A percentile compares a stretch with the other conserved stretches of the same genome.
Evolutionary conservation across 2,113 vertebrate genomes (phyloP).

Genomic region (Phalacrocorax brasilianus): DNA sequence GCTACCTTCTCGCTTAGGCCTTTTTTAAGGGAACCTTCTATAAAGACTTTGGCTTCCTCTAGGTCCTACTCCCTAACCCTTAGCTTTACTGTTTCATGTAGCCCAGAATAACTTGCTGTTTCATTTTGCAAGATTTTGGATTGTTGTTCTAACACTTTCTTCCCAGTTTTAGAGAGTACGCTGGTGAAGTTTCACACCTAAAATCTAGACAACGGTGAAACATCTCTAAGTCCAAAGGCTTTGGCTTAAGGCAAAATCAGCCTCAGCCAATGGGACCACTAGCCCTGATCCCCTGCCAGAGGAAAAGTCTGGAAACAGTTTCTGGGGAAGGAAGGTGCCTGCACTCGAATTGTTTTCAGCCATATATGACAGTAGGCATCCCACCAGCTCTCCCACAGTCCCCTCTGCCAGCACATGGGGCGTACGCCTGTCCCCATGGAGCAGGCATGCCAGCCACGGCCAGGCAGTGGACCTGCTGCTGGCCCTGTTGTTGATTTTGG

Average conservation of each 20-base stretch:
- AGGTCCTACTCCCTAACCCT: neutral
- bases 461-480: neutral
- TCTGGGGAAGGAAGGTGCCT: neutral
- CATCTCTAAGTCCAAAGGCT: neutral
- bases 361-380: neutral
- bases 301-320: neutral
- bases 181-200: slow-evolving; percentile 2
- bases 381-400: neutral
- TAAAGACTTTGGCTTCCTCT: neutral
- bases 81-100: neutral
- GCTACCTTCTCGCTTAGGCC: neutral
- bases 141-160: neutral
- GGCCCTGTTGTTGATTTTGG: neutral
- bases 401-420: neutral
- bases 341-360: neutral
- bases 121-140: neutral
- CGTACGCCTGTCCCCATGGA: neutral
- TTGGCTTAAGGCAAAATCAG: neutral
- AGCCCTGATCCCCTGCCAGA: neutral
- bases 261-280: neutral
- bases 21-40: neutral
- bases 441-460: neutral
- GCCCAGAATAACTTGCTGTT: neutral
- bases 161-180: neutral
- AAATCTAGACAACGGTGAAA: neutral